These are phyloP conservation scores for Ditylenchus weischeri DNA, from an alignment of 2,888 invertebrate species.

Conservation along the genomic window DNA sequence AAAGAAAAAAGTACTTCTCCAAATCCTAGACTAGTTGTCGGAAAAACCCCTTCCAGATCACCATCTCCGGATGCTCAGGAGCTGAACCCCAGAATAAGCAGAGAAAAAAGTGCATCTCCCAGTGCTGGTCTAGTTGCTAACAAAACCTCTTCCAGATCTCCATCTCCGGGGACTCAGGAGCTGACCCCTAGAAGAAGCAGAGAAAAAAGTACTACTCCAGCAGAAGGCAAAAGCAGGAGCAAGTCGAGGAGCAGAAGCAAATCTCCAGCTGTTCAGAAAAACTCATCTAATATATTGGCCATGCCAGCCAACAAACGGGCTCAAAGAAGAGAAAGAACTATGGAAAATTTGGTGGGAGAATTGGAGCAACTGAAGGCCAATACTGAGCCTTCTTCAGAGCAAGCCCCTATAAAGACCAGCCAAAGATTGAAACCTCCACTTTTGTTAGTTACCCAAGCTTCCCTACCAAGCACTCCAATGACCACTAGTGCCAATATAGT, in stretches of 20 bases:
- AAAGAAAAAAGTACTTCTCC: too few species aligned
- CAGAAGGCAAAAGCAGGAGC: slow-evolving; percentile 7
- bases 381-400: not conserved
- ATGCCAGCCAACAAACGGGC: slow-evolving; percentile 10
- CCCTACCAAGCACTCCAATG: slow-evolving; percentile 39
- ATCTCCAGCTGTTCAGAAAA: not conserved
- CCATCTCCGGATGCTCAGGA: too few species aligned
- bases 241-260: not conserved
- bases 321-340: slow-evolving; percentile 24
- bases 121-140: too few species aligned
- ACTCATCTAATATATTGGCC: not conserved
- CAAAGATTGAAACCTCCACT: slow-evolving; percentile 32
- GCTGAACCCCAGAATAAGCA: too few species aligned
- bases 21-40: too few species aligned
- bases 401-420: not conserved
- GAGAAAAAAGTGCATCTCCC: not conserved
- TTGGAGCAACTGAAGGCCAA: slow-evolving; percentile 5
- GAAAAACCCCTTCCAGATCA: too few species aligned
- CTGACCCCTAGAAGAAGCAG: not conserved
- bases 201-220: slow-evolving; percentile 6
- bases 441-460: slow-evolving; percentile 44
- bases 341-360: slow-evolving; percentile 23
- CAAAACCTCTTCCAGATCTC: too few species aligned
- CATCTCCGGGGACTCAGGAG: not conserved
- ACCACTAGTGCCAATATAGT: slow-evolving; percentile 11